A percentile compares a stretch with the other conserved stretches of the same genome.
phyloP scores from a whole-genome alignment of 2,113 vertebrate genomes.

The Cnemophilus loriae region DNA sequence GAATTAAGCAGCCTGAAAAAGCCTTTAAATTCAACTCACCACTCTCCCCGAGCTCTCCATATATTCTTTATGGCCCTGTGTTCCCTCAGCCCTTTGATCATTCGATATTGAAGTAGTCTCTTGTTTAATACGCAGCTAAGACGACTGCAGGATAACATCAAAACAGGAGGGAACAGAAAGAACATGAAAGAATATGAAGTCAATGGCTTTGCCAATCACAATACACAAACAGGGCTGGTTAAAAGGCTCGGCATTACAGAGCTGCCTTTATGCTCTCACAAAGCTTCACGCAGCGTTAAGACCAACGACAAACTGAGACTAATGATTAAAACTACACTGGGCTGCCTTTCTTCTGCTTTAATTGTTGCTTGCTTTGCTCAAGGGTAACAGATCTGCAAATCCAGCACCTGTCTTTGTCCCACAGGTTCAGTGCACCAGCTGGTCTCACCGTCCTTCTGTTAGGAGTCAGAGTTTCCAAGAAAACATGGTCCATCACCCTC shows the following conservation, averaged over 20 bases:
- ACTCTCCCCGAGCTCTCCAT: conserved; percentile 34
- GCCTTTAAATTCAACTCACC: conserved; percentile 49
- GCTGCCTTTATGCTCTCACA: conserved; percentile 27
- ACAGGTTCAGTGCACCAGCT: not conserved
- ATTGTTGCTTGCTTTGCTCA: not conserved
- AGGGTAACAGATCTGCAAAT: not conserved
- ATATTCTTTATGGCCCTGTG: conserved; percentile 54
- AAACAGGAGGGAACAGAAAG: conserved; percentile 47
- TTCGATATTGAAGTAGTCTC: conserved; percentile 54
- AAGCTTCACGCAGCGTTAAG: not conserved
- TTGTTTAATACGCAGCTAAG: conserved; percentile 57
- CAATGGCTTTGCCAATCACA: conserved; percentile 34
- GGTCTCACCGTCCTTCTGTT: not conserved
- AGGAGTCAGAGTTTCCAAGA: not conserved
- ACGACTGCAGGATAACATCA: conserved; percentile 58
- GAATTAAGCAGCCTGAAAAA: conserved; percentile 62
- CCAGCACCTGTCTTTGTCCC: not conserved
- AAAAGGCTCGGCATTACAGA: not conserved
- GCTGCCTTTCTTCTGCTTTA: conserved; percentile 8
- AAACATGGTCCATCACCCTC: not conserved
- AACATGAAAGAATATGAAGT: conserved; percentile 61
- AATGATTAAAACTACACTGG: not conserved
- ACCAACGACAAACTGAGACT: not conserved
- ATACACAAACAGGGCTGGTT: conserved; percentile 28
- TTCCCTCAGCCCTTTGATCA: conserved; percentile 63